Evolutionary conservation across 30 jellyfish, hydroid and myxozoan species (phyloP).

Genomic region (Turritopsis dohrnii): DNA sequence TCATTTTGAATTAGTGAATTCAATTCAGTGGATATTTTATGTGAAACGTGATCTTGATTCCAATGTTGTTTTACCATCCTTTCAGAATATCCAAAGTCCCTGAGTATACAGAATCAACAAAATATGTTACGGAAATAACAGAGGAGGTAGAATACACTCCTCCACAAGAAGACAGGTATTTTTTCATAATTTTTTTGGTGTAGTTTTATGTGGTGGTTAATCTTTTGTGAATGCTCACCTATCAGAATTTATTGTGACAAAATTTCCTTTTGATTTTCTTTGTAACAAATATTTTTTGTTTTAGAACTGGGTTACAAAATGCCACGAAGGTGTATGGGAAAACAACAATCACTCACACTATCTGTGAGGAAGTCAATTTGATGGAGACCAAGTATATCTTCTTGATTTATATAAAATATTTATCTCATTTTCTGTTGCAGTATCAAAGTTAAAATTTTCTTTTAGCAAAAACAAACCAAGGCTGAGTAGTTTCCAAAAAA

Average conservation of each 20-base stretch:
- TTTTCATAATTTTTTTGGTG: neutral
- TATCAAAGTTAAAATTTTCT: neutral
- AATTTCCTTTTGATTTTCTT: too few species aligned
- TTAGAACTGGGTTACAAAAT: neutral
- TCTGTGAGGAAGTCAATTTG: constrained; percentile 5
- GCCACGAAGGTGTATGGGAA: neutral
- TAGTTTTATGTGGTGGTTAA: too few species aligned
- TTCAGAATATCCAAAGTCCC: neutral
- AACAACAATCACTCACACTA: neutral
- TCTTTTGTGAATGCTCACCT: too few species aligned
- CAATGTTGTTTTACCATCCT: neutral
- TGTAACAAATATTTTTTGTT: neutral
- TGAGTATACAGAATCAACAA: neutral
- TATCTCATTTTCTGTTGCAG: neutral
- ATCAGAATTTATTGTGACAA: too few species aligned
- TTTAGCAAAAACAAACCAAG: neutral
- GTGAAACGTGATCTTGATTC: too few species aligned
- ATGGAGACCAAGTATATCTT: neutral
- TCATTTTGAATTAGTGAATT: neutral
- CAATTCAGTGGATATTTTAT: too few species aligned
- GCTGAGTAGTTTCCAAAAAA: constrained; percentile 5
- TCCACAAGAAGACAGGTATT: neutral
- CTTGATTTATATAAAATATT: neutral
- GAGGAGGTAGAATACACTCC: neutral
- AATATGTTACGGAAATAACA: neutral